These are phyloP conservation scores for Dipodomys merriami DNA, from an alignment of 2,113 vertebrate genomes.

Conservation along the genomic window DNA sequence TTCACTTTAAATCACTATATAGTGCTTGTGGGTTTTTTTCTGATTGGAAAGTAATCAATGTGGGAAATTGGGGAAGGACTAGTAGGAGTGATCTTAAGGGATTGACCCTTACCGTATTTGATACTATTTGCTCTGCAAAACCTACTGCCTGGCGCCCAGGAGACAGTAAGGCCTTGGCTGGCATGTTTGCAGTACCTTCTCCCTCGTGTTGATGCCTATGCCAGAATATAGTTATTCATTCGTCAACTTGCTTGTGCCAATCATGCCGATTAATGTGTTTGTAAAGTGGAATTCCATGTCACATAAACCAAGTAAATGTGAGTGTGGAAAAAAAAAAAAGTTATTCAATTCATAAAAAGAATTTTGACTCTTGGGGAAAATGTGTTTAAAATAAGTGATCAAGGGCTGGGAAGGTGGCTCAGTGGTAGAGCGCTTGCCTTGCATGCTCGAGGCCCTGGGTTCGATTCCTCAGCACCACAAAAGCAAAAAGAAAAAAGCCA, in stretches of 20 bases:
- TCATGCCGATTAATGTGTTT: conserved; percentile 68
- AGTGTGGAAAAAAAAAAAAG: conserved; percentile 53
- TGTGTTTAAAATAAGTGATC: conserved; percentile 29
- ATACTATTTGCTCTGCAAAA: conserved; percentile 1
- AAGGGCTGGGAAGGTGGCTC: no score
- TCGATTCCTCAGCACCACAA: no score
- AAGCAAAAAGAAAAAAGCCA: no score
- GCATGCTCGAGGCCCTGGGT: no score
- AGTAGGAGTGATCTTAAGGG: not conserved
- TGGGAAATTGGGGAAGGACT: not conserved
- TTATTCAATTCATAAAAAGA: conserved; percentile 56
- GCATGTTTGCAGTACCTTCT: not conserved
- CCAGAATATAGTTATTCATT: conserved; percentile 61
- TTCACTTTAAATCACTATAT: not conserved
- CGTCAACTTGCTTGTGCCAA: conserved; percentile 30
- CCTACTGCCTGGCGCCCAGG: not conserved
- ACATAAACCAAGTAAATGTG: conserved; percentile 57
- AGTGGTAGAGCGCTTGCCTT: no score
- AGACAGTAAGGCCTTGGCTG: not conserved
- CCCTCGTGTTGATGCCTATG: conserved; percentile 6
- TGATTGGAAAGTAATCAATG: not conserved
- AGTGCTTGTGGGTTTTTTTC: not conserved
- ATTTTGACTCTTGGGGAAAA: conserved; percentile 56
- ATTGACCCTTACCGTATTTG: not conserved
- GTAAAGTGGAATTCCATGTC: conserved; percentile 55